These are phyloP conservation scores for Tachycineta bicolor DNA, from an alignment of 2,113 vertebrate genomes.

Conservation along the genomic window DNA sequence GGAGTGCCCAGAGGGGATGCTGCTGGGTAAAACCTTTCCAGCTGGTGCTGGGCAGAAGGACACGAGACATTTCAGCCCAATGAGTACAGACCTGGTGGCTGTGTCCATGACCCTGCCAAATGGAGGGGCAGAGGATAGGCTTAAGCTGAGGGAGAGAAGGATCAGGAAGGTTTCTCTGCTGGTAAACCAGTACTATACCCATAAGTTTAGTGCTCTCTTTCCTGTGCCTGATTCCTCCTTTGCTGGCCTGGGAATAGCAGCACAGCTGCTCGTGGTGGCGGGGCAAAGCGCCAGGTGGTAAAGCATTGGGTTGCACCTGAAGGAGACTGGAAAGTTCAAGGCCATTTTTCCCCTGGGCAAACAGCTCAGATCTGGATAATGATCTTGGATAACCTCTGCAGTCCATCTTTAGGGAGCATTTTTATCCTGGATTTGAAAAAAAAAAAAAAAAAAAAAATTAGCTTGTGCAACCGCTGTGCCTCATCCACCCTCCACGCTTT, in stretches of 20 bases:
- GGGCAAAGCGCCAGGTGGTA: background rate
- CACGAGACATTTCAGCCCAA: background rate
- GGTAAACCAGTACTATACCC: background rate
- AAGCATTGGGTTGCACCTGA: background rate
- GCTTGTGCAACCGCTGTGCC: background rate
- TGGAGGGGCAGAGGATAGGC: background rate
- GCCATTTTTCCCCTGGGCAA: background rate
- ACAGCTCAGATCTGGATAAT: background rate
- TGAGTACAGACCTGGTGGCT: accelerated
- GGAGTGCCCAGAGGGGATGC: background rate
- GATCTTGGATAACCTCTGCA: background rate
- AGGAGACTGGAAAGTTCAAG: background rate
- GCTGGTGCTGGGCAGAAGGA: background rate
- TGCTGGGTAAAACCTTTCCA: background rate
- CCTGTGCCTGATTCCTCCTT: background rate
- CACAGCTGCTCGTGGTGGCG: accelerated
- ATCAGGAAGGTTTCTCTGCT: background rate
- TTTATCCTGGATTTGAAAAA: background rate
- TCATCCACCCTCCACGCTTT: background rate
- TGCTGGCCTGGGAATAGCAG: background rate
- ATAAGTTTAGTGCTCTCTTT: background rate
- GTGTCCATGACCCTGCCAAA: background rate
- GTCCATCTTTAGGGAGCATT: background rate
- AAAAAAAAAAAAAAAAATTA: background rate
- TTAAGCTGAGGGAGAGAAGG: background rate